Evolutionary conservation across 2,113 vertebrate genomes (phyloP).

Genomic region (Illadopsis cleaveri): DNA sequence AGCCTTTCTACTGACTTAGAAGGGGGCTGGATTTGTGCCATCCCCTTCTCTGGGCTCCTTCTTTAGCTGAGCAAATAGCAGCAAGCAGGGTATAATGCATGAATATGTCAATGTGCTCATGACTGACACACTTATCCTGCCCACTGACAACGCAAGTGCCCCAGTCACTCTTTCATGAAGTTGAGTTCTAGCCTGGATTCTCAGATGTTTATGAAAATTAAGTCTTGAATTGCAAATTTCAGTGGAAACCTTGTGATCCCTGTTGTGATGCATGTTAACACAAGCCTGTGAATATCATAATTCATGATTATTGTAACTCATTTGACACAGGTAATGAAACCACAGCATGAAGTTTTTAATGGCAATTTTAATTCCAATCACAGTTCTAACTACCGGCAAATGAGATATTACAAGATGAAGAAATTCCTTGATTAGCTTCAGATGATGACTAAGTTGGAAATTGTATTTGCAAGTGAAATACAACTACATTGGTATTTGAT

Average conservation of each 20-base stretch:
- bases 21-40: background rate
- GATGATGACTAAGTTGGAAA: constrained; percentile 2
- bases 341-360: constrained; percentile 44
- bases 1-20: background rate
- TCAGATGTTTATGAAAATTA: background rate
- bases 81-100: background rate
- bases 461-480: constrained; percentile 35
- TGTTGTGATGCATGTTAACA: background rate
- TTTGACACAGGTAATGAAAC: constrained; percentile 48
- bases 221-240: constrained; percentile 4
- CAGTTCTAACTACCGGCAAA: constrained; percentile 26
- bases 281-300: constrained; percentile 1
- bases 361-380: constrained; percentile 56
- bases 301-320: constrained; percentile 33
- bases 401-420: constrained; percentile 37
- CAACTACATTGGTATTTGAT: background rate
- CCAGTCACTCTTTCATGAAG: background rate
- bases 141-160: background rate
- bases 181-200: background rate
- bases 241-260: background rate
- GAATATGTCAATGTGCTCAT: background rate
- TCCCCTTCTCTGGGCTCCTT: background rate
- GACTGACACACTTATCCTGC: background rate
- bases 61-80: background rate
- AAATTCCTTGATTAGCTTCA: constrained; percentile 52